Conservation (phyloP, 2,888 invertebrate species). For the Gonocerus acuteangulatus region DNA sequence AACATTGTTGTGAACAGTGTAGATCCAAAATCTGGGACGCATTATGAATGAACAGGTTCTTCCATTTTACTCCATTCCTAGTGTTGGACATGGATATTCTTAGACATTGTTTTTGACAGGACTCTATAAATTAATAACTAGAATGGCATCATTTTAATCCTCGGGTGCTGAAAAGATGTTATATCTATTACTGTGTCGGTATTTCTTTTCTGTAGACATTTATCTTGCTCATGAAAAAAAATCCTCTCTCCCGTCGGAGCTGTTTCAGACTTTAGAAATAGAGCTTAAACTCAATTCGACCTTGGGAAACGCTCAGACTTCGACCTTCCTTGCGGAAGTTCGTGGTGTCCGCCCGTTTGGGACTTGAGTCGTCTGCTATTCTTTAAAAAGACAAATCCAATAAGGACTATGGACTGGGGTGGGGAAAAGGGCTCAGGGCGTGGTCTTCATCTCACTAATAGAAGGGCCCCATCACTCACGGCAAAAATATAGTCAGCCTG, state of each 20-base stretch:
- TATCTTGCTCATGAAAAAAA: background rate
- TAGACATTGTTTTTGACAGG: too few relatives aligned
- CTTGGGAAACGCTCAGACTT: background rate
- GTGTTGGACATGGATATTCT: too few relatives aligned
- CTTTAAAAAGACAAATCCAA: conserved; percentile 17
- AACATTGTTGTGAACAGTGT: too few relatives aligned
- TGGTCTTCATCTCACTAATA: conserved; percentile 11
- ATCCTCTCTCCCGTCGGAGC: too few relatives aligned
- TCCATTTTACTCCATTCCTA: too few relatives aligned
- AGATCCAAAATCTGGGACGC: too few relatives aligned
- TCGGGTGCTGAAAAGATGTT: too few relatives aligned
- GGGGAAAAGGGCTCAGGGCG: conserved; percentile 1
- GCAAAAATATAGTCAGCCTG: conserved; percentile 17
- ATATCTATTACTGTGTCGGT: too few relatives aligned
- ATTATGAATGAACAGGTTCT: too few relatives aligned
- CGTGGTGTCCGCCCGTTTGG: background rate
- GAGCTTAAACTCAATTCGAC: background rate
- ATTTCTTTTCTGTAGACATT: background rate
- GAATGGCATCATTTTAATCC: too few relatives aligned
- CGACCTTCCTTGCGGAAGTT: background rate
- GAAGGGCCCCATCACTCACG: conserved; percentile 14
- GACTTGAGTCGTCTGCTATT: conserved; percentile 1
- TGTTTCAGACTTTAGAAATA: too few relatives aligned
- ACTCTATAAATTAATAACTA: too few relatives aligned
- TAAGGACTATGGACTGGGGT: conserved; percentile 3